These are phyloP conservation scores for Hucho hucho DNA, from an alignment of 2,113 vertebrate species.

Conservation along the genomic window DNA sequence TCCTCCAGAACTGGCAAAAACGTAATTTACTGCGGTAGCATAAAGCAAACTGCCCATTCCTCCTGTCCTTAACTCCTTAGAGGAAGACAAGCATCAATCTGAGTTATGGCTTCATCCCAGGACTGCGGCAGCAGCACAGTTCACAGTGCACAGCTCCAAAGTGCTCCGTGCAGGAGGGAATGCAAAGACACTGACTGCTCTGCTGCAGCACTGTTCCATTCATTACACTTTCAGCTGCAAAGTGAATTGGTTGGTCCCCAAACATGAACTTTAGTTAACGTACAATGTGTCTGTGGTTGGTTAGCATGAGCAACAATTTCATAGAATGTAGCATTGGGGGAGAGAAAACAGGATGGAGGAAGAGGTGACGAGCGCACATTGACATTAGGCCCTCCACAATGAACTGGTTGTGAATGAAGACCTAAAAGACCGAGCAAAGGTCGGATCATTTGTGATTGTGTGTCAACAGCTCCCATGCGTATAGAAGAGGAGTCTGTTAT, in stretches of 20 bases:
- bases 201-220: no score
- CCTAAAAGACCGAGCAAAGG: no score
- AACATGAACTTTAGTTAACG: neutral
- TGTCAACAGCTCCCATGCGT: no score
- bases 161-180: no score
- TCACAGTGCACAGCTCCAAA: no score
- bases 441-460: no score
- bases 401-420: no score
- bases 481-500: no score
- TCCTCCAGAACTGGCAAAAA: constrained; percentile 43
- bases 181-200: no score
- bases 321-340: neutral
- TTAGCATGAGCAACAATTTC: neutral
- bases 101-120: constrained; percentile 57
- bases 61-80: constrained; percentile 47
- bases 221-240: no score
- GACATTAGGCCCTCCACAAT: neutral
- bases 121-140: no score
- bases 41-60: constrained; percentile 44
- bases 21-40: constrained; percentile 60
- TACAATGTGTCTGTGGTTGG: neutral
- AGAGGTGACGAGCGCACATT: neutral
- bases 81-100: constrained; percentile 63
- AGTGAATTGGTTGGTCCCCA: neutral
- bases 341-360: neutral